Conservation (phyloP, 2,888 invertebrate genomes). For the Bruchidius siliquastri region DNA sequence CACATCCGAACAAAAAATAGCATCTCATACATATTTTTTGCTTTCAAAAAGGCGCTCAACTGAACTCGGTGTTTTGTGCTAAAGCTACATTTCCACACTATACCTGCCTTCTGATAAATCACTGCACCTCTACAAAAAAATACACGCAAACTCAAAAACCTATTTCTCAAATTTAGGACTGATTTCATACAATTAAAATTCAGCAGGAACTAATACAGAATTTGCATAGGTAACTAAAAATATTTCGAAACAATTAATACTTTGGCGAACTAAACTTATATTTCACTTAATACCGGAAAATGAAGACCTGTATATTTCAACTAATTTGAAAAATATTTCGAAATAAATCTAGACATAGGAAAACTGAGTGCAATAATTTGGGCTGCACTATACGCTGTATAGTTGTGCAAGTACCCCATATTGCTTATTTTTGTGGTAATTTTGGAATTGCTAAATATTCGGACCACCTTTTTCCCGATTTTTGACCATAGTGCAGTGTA, state of each 20-base stretch:
- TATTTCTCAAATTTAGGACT: neutral
- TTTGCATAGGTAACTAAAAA: neutral
- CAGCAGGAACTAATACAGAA: neutral
- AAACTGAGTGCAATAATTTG: too few species aligned
- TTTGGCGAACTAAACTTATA: neutral
- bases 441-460: too few species aligned
- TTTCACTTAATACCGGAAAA: neutral
- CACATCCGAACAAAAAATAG: conserved; percentile 27
- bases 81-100: neutral
- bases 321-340: too few species aligned
- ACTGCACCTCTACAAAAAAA: neutral
- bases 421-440: too few species aligned
- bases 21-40: conserved; percentile 17
- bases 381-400: too few species aligned
- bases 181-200: neutral
- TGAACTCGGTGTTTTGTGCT: conserved; percentile 23
- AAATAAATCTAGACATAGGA: too few species aligned
- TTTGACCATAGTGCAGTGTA: too few species aligned
- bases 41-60: neutral
- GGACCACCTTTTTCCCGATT: too few species aligned
- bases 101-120: neutral
- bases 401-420: too few species aligned
- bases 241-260: neutral
- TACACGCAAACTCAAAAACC: neutral
- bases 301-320: too few species aligned